A percentile compares a stretch with the other conserved stretches of the same genome.
These are phyloP conservation scores for Microchirus variegatus DNA, from an alignment of 2,797 vertebrate genomes.

Conservation along the genomic window DNA sequence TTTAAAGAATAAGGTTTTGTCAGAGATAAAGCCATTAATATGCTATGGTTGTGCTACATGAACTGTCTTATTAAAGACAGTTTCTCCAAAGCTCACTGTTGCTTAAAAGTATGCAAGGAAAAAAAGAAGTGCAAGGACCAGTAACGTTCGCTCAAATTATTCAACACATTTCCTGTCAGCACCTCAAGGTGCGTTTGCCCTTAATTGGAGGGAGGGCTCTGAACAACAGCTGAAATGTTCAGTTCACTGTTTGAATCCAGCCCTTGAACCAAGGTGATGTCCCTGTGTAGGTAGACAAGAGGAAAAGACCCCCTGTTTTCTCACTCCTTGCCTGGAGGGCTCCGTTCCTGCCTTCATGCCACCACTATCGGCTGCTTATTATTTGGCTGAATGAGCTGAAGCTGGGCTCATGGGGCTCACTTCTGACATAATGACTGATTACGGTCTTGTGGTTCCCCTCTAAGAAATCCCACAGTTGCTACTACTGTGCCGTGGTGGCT, in stretches of 20 bases:
- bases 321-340: conserved; percentile 24
- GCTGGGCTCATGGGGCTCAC: conserved; percentile 60
- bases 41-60: background rate
- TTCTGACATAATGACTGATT: conserved; percentile 84
- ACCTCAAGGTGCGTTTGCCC: conserved; percentile 20
- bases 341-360: conserved; percentile 39
- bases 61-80: background rate
- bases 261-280: conserved; percentile 61
- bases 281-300: conserved; percentile 35
- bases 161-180: conserved; percentile 7
- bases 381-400: conserved; percentile 79
- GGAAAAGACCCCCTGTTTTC: conserved; percentile 43
- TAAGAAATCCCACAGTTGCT: conserved; percentile 68
- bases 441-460: conserved; percentile 74
- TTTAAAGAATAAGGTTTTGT: background rate
- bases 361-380: conserved; percentile 79
- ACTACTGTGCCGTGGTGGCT: conserved; percentile 36
- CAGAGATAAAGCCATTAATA: background rate
- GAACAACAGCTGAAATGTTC: conserved; percentile 21
- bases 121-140: background rate
- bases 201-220: conserved; percentile 16
- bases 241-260: conserved; percentile 25
- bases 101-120: background rate
- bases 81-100: conserved; percentile 1
- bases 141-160: conserved; percentile 5